Base-by-base conservation (phyloP, 2,797 vertebrate species). In the Delichon dasypus region DNA sequence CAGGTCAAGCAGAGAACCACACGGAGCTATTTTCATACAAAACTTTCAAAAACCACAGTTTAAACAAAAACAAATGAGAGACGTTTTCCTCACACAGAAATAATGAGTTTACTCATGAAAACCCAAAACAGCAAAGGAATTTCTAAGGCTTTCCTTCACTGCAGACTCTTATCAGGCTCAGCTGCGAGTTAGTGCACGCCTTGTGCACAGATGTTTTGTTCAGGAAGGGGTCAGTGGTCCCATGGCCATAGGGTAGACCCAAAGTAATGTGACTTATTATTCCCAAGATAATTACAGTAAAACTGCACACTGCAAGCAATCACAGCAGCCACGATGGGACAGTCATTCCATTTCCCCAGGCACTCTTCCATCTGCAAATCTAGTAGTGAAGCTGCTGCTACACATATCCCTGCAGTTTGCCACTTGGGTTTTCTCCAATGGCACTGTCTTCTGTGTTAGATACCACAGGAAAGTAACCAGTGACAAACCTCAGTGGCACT, bases 251-350 rank as follows among this genome's bases (percentile, higher is more conserved):
- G 66, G 45, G n/a, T 48, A 74, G 57, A 65, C 65, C 38, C 38
- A 42, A 22, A 83, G 38, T 26, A 22, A 83, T 2, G 4, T 19
- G 51, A 50, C 20, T 85, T 58, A 11, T 80, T 75, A 25, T 45
- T 93, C 44, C 66, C 53, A 29, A 29, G 76, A 26, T 92, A 78
- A 68, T 13, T 68, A 53, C 4, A 3, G 61, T 78, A 75, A 80
- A 74, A 57, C 32, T 64, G 42, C 34, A 36, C 0, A 2, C 36
- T 38, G 20, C 3, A 0, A 81, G 45, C 45, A 57, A 19, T 57
- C 0, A 0, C 82, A 57, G 15, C 50, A 67, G 53, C 54, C 68
- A 5, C 0, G 1, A 16, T 25, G 34, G 47, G n/a, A 54, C 60
- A 45, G 17, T 48, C 62, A 54, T 92, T 54, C 71, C 80, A 51